These are phyloP conservation scores for Lydus trimaculatus DNA, from an alignment of 2,888 invertebrate species.

Conservation along the genomic window DNA sequence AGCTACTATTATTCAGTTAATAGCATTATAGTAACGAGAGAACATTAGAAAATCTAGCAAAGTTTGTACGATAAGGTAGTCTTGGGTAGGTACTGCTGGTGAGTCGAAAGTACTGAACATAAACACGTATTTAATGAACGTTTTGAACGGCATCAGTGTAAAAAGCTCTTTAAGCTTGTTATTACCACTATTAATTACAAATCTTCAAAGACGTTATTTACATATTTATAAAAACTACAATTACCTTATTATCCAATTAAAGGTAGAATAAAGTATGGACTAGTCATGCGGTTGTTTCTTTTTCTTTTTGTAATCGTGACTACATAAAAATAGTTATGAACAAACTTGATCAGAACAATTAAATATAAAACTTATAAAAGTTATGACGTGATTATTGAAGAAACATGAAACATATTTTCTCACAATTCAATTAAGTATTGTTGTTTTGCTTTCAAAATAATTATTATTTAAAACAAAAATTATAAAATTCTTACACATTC, in stretches of 20 bases:
- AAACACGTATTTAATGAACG: too few relatives aligned
- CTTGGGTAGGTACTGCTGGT: too few relatives aligned
- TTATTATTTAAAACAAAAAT: too few relatives aligned
- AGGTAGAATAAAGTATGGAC: neutral
- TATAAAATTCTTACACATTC: conserved; percentile 15
- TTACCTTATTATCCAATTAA: conserved; percentile 3
- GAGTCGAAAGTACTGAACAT: too few relatives aligned
- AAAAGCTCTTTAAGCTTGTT: too few relatives aligned
- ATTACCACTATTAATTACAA: too few relatives aligned
- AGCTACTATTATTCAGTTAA: too few relatives aligned
- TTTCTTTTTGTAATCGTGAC: neutral
- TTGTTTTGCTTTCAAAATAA: neutral
- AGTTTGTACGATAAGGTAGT: too few relatives aligned
- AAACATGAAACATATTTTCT: neutral
- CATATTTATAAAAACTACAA: neutral
- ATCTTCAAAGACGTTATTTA: neutral
- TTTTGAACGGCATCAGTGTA: too few relatives aligned
- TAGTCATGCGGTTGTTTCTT: too few relatives aligned
- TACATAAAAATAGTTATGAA: neutral
- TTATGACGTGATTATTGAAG: neutral
- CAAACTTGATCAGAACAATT: neutral
- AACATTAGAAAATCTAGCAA: too few relatives aligned
- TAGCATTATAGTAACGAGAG: too few relatives aligned
- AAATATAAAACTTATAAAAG: neutral
- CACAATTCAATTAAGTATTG: neutral